A percentile compares a stretch with the other conserved stretches of the same genome.
phyloP scores from a whole-genome alignment of 2,113 vertebrate species.

The Brienomyrus brachyistius region DNA sequence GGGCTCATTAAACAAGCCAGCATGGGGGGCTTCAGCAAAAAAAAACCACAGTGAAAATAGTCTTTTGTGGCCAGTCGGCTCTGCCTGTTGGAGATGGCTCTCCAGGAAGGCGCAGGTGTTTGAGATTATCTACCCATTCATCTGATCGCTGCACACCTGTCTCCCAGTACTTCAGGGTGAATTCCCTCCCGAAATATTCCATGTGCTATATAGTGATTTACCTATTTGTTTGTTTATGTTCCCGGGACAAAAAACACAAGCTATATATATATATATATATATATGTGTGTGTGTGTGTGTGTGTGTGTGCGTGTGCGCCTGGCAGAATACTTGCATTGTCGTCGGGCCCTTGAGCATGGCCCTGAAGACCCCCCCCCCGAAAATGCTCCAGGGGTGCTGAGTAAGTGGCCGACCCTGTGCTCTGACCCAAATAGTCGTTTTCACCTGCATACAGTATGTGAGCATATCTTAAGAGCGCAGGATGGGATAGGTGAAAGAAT shows the following conservation, averaged over 20 bases:
- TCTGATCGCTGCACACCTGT: slow-evolving; percentile 30
- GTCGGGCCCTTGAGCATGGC: background rate
- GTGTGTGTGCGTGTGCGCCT: no score
- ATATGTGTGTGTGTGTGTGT: no score
- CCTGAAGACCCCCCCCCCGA: background rate
- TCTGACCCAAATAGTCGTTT: background rate
- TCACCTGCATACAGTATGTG: background rate
- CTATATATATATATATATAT: no score
- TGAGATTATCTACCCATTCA: slow-evolving; percentile 27
- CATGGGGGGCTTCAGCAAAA: background rate
- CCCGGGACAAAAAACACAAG: background rate
- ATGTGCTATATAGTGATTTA: slow-evolving; percentile 9
- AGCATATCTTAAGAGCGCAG: background rate
- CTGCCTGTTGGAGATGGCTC: slow-evolving; percentile 3
- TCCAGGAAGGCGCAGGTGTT: slow-evolving; percentile 26
- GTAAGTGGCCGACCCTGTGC: background rate
- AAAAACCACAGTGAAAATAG: background rate
- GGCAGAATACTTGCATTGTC: background rate
- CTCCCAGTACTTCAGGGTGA: slow-evolving; percentile 9
- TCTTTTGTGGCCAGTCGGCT: background rate
- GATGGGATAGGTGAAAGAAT: background rate
- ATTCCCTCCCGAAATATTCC: slow-evolving; percentile 23
- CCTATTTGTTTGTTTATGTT: background rate
- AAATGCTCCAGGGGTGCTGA: background rate
- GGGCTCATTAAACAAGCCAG: slow-evolving; percentile 1